Conservation (phyloP, 1,140 invertebrate species). For the Apis mellifera region Amel_HAv3.1 CM009933.2:6658501-6659000, state of each 20-base stretch:
- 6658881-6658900: too few species aligned
- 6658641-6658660: slow-evolving; percentile 1
- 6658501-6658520: not conserved
- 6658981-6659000: too few species aligned
- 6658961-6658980: too few species aligned
- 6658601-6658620: slow-evolving; percentile 8
- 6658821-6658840: slow-evolving; percentile 23
- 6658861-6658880: not conserved
- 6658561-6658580: slow-evolving; percentile 27
- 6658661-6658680: not conserved
- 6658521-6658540: not conserved
- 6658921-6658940: too few species aligned
- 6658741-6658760: slow-evolving; percentile 63
- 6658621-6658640: not conserved
- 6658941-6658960: too few species aligned
- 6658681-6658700: not conserved
- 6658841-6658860: not conserved
- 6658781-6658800: not conserved
- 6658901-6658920: too few species aligned
- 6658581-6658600: slow-evolving; percentile 40
- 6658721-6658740: slow-evolving; percentile 55
- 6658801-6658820: not conserved
- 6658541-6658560: slow-evolving; percentile 11
- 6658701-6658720: not conserved
- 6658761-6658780: slow-evolving; percentile 54